Base-by-base conservation (phyloP, 2,797 vertebrate genomes). In the Bradypodion pumilum region DNA sequence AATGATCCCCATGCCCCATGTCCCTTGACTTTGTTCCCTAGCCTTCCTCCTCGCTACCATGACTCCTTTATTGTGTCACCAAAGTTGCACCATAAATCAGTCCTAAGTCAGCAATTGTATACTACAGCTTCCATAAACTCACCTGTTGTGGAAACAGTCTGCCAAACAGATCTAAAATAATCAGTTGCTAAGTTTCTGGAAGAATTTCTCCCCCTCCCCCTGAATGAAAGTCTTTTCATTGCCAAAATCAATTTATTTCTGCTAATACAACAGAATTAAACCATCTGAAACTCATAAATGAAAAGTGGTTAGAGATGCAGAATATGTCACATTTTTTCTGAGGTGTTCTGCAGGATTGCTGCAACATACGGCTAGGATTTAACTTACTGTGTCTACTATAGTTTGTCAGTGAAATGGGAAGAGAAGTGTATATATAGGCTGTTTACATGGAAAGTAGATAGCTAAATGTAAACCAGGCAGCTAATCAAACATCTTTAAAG, bases 401-500 rank as follows among this genome's bases (percentile, higher is more conserved):
- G 79, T 84, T 86, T 74, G 52, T 82, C 77, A 75, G 37, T 65
- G 78, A 29, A 88, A 88, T 83, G 46, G 7, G 52, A 87, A 82
- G 40, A 74, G 62, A 63, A 19, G 40, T 76, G 37, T 72, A n/a
- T 75, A 81, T 73, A 78, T 37, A 83, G 82, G 70, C 32, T 84
- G 78, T 93, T 91, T 85, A 74, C 83, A 92, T 91, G 91, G 89
- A 89, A 89, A 90, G 84, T 44, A 76, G 90, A 63, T 88, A 91
- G 52, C 85, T 89, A 91, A 89, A 90, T 88, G 89, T 92, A 92
- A 94, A 74, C 84, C 89, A 89, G 89, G 78, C 87, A 92, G 85
- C 89, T 94, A 93, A 91, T 90, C 88, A 92, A 91, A 87, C 89
- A 83, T 90, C 89, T 92, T 92, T 89, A 91, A 91, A 91, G 77